These are phyloP conservation scores for Amphimallon solstitiale DNA, from an alignment of 2,888 invertebrate species.

Conservation along the genomic window DNA sequence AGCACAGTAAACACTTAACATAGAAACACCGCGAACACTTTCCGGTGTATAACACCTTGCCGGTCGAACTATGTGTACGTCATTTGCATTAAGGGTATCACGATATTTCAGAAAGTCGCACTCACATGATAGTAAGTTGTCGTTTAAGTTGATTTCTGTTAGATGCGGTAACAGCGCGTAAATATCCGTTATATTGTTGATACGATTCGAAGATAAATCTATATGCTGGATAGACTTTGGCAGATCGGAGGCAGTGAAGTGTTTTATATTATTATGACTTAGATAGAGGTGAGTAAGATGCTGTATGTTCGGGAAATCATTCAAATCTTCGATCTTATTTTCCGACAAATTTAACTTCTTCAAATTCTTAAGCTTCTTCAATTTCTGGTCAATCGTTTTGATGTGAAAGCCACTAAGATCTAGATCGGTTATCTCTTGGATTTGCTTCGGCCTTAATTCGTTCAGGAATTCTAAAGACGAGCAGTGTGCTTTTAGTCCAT, in stretches of 20 bases:
- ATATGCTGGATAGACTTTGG: conserved; percentile 60
- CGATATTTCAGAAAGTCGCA: conserved; percentile 74
- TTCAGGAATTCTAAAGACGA: conserved; percentile 80
- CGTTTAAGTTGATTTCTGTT: conserved; percentile 72
- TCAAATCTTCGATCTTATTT: conserved; percentile 49
- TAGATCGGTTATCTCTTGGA: conserved; percentile 52
- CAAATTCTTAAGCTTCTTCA: conserved; percentile 57
- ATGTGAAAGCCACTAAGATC: conserved; percentile 52
- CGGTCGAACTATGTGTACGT: conserved; percentile 52
- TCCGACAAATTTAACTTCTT: conserved; percentile 55
- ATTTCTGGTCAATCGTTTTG: conserved; percentile 54
- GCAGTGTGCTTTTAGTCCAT: conserved; percentile 73
- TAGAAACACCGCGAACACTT: conserved; percentile 52
- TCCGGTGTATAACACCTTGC: conserved; percentile 55
- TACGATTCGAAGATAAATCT: conserved; percentile 72
- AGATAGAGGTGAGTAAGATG: conserved; percentile 56
- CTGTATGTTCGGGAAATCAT: conserved; percentile 49
- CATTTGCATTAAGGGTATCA: conserved; percentile 65
- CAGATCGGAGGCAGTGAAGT: conserved; percentile 52
- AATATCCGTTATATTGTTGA: conserved; percentile 69
- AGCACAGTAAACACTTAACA: conserved; percentile 40
- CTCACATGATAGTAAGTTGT: conserved; percentile 77
- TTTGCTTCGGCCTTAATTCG: conserved; percentile 62
- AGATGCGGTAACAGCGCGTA: conserved; percentile 67
- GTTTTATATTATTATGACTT: conserved; percentile 54